Evolutionary conservation across 1,140 invertebrate genomes (phyloP).

Genomic region (Bombus pyrosoma): DNA sequence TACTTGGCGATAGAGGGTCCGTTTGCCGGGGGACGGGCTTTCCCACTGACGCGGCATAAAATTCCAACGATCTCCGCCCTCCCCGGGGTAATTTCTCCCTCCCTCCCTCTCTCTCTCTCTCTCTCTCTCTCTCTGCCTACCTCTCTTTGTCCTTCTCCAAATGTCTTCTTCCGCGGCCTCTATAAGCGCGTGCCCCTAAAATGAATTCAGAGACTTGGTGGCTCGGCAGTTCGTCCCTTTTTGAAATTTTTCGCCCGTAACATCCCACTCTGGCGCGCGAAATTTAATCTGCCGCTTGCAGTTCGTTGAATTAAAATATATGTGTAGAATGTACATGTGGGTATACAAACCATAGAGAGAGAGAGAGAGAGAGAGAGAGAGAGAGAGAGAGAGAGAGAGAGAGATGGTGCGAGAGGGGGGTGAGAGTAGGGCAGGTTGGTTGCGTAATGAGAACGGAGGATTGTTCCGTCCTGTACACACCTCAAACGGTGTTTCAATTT

Average conservation of each 20-base stretch:
- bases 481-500: conserved; percentile 56
- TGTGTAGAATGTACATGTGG: not conserved
- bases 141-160: not conserved
- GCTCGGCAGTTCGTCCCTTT: conserved; percentile 37
- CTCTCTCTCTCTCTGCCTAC: not conserved
- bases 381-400: not conserved
- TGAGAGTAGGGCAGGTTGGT: not conserved
- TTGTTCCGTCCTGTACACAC: conserved; percentile 46
- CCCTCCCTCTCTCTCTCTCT: not conserved
- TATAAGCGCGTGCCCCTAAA: conserved; percentile 23
- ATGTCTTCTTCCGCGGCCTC: conserved; percentile 52
- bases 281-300: conserved; percentile 65
- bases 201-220: conserved; percentile 54
- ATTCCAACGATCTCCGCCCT: conserved; percentile 56
- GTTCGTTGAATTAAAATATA: conserved; percentile 63
- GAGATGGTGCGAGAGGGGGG: no score
- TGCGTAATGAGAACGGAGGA: conserved; percentile 56
- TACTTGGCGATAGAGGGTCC: conserved; percentile 31
- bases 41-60: conserved; percentile 66
- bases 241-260: conserved; percentile 59
- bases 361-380: no score
- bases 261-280: conserved; percentile 49
- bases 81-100: conserved; percentile 48
- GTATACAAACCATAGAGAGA: not conserved
- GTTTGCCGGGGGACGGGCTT: conserved; percentile 38